phyloP scores from a whole-genome alignment of 2,888 invertebrate species.

The Metalampra italica region DNA sequence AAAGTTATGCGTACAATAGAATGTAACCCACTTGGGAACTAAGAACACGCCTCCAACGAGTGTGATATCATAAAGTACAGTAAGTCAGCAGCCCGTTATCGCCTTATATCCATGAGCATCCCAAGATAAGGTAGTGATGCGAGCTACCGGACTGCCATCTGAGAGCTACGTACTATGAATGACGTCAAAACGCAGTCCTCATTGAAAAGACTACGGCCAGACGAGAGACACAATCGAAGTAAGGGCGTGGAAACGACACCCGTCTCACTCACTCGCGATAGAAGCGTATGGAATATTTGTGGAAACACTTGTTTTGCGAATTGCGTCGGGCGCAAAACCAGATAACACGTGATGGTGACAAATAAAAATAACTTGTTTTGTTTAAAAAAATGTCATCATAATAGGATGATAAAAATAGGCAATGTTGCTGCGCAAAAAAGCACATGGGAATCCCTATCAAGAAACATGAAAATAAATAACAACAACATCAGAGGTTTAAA shows the following conservation, averaged over 20 bases:
- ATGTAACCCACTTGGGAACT: conserved; percentile 33
- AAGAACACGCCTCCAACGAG: conserved; percentile 64
- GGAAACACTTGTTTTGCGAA: conserved; percentile 72
- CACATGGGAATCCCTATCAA: no score
- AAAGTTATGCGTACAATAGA: conserved; percentile 47
- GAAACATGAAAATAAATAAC: no score
- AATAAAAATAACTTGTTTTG: conserved; percentile 30
- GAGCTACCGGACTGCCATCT: conserved; percentile 72
- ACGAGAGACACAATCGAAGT: conserved; percentile 49
- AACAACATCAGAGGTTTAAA: no score
- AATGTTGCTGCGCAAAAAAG: conserved; percentile 4
- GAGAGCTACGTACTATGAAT: conserved; percentile 79
- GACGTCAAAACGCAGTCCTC: conserved; percentile 61
- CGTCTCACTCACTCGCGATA: conserved; percentile 68
- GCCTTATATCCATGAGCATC: conserved; percentile 67
- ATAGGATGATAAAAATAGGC: conserved; percentile 2
- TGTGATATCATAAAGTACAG: conserved; percentile 67
- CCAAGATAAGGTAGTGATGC: conserved; percentile 57
- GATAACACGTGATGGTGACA: conserved; percentile 35
- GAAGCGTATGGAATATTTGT: conserved; percentile 74
- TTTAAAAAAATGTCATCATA: conserved; percentile 7
- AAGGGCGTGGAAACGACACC: conserved; percentile 47
- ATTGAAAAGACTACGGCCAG: conserved; percentile 59
- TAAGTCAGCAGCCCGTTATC: conserved; percentile 54
- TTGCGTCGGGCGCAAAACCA: conserved; percentile 66